Base-by-base conservation (phyloP, 2,888 invertebrate species). In the Apomyelois bistriatella region DNA sequence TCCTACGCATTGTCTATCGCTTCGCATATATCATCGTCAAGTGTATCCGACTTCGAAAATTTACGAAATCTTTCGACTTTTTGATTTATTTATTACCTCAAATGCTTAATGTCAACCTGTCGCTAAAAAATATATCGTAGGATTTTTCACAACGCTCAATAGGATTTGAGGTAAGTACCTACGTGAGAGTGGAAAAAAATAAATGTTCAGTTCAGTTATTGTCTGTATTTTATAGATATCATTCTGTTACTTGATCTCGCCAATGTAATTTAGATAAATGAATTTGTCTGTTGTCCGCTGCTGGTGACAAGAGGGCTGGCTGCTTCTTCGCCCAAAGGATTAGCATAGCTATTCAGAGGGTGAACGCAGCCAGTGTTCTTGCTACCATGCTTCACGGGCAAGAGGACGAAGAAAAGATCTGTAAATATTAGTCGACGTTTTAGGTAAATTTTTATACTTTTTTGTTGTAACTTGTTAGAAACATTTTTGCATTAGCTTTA, bases 161-260 rank as follows among this genome's bases (percentile, higher is more conserved):
- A n/a, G n/a, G 22, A 9, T 17, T 17, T n/a, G 30, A 53, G 57
- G 53, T 61, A 62, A 68, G 68, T 46, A 64, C 58, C 59, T 74
- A 74, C 81, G 83, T 84, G 85, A 69, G 85, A 84, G 64, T 70
- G 68, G 66, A 70, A 73, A 74, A 69, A 70, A 55, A 62, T 74
- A 82, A n/a, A 84, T 84, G 83, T 82, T 66, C 57, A 53, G n/a
- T n/a, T n/a, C 57, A 59, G 76, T 84, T 82, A 85, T 84, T 82
- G 81, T 74, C 77, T 76, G 81, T 74, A 77, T 76, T 40, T 40
- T 72, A 70, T 64, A 74, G 81, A 82, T 79, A 70, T 63, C 48
- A 62, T 60, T 78, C 78, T 59, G 55, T 35, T 55, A 58, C 49
- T 59, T 13, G 51, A 51, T 51, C 51, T 43, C 61, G 58, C 64